Evolutionary conservation across 1,140 invertebrate species (phyloP), one percentile per base, ranked within the genome.

Genomic region (Drosophila albomicans): DNA sequence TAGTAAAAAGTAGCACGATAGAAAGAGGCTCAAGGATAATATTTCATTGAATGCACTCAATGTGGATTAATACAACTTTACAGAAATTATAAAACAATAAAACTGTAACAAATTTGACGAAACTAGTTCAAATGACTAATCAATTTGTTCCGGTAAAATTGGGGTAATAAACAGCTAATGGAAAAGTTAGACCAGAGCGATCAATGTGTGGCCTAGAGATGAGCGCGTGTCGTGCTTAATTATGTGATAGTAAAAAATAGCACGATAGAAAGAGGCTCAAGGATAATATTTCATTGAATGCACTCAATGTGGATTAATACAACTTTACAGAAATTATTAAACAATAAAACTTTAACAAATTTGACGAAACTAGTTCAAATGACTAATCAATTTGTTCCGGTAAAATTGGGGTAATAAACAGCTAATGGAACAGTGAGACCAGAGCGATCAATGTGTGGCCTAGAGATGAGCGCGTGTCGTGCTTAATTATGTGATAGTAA

Each of bases 401-500:
- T 20, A 20, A 20, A 20, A 20, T 20, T 20, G 16, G 30, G 30
- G 5, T 32, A 20, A 8, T 38, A 38, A 38, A 57, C 15, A 35
- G 51, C 28, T 54, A 32, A 13, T 15, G 48, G 48, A 7, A 10
- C 28, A 48, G 16, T 13, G 7, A 48, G 8, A 48, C 2, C 38
- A 41, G 8, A 41, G 8, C 38, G 38, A 41, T 10, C 38, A 41
- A 5, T 13, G 41, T 43, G 41, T 43, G 41, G 41, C 41, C 15
- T 49, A 25, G 48, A 28, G 48, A 49, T 49, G 48, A 49, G 48
- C 48, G 15, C 20, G 48, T 25, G 48, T 11, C 20, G 20, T 25
- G 20, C 8, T 4, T 43, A 43, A 13, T 41, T 41, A 5, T 3
- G 20, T 25, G 20, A 25, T 25, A 25, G 20, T 25, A 41, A 7